Evolutionary conservation across 2,888 invertebrate species (phyloP).

Genomic region (Brachypalpus laphriformis): DNA sequence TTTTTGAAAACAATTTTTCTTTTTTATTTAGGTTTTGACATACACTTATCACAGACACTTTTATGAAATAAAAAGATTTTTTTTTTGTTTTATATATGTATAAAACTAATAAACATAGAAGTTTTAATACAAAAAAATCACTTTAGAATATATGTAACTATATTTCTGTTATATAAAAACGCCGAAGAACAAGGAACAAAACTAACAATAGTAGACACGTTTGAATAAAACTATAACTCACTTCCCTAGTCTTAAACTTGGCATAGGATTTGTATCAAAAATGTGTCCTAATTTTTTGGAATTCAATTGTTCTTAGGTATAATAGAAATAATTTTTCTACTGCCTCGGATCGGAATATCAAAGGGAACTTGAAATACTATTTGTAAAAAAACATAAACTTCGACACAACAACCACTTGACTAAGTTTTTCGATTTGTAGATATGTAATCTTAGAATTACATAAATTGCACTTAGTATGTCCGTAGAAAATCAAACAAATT

Average conservation of each 20-base stretch:
- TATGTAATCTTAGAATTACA: constrained; percentile 54
- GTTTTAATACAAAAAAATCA: constrained; percentile 22
- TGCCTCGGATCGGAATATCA: constrained; percentile 59
- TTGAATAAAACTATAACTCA: constrained; percentile 1
- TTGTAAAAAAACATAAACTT: constrained; percentile 3
- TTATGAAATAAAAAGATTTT: constrained; percentile 38
- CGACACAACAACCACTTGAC: constrained; percentile 38
- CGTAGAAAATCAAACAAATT: constrained; percentile 30
- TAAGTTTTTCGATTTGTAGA: constrained; percentile 17
- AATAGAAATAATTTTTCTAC: constrained; percentile 15
- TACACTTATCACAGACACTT: constrained; percentile 82
- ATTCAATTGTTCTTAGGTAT: constrained; percentile 30
- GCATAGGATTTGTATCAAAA: constrained; percentile 17
- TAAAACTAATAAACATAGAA: constrained; percentile 51
- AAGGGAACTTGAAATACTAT: constrained; percentile 32
- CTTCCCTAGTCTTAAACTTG: constrained; percentile 9
- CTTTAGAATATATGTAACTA: constrained; percentile 19
- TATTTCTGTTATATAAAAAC: constrained; percentile 5
- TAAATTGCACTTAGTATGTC: constrained; percentile 55
- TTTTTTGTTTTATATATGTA: constrained; percentile 32
- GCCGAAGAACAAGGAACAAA: constrained; percentile 11
- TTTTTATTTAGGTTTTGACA: constrained; percentile 76
- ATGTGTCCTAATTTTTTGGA: constrained; percentile 10
- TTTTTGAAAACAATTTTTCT: constrained; percentile 51
- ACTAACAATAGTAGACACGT: constrained; percentile 33